These are phyloP conservation scores for Heterotilapia buettikoferi DNA, from an alignment of 2,113 vertebrate genomes.

Conservation along the genomic window DNA sequence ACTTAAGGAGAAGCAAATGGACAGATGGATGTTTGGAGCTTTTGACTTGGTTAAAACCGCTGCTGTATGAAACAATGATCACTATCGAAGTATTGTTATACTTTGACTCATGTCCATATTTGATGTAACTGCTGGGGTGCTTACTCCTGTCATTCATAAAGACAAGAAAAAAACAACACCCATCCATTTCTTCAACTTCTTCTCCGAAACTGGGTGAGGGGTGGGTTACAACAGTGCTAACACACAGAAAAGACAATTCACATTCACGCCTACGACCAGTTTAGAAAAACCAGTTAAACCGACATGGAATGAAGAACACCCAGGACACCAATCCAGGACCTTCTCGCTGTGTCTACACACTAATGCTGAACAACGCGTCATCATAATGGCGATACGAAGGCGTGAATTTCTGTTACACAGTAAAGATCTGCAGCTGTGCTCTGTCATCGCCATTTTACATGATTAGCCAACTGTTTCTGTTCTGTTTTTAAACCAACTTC, in stretches of 20 bases:
- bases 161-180: background rate
- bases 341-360: background rate
- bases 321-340: background rate
- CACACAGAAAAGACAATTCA: background rate
- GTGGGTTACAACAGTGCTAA: background rate
- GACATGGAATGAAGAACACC: background rate
- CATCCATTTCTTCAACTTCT: background rate
- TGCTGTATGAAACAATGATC: background rate
- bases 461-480: rapidly evolving
- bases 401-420: background rate
- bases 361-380: background rate
- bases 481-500: background rate
- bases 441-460: background rate
- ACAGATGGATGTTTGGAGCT: background rate
- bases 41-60: background rate
- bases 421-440: background rate
- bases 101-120: background rate
- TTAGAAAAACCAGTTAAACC: background rate
- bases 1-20: background rate
- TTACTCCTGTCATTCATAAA: background rate
- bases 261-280: background rate
- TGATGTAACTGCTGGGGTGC: background rate
- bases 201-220: background rate
- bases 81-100: rapidly evolving
- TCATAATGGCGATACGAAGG: rapidly evolving